Evolutionary conservation across 2,888 invertebrate genomes (phyloP), one percentile per base, ranked within the genome.

Genomic region (Agrotis ipsilon): DNA sequence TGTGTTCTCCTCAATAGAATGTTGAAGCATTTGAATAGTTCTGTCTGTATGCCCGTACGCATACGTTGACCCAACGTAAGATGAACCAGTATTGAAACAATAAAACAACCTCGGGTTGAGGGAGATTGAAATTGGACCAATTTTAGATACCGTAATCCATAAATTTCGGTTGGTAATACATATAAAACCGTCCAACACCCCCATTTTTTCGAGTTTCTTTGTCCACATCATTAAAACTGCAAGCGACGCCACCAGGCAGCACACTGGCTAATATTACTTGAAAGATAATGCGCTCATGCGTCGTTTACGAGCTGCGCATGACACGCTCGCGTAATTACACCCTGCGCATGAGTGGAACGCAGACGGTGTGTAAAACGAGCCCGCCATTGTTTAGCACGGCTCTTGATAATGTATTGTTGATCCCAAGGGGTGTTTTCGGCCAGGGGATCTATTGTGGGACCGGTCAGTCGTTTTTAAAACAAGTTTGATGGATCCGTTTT

Each of bases 281-380:
- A 71, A 71, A 77, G 80, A 83, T 83, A 84, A 84, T 75, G 68
- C 73, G 72, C 70, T 78, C 82, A 83, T 80, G 83, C 80, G 69
- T 86, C 78, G 78, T 84, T 83, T 82, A 81, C 81, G 75, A 80
- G 77, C 81, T 73, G 75, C 75, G 84, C 82, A 82, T 82, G 81
- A 83, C 86, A 86, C 75, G 86, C 86, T 81, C 78, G 79, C 72
- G 80, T 87, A 88, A 88, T 87, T 87, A 86, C 84, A 75, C 78
- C 76, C 76, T 84, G 86, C 85, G 86, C 82, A 68, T 67, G 88
- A 84, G 82, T 84, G 77, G 83, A 81, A 81, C 72, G 59, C 79
- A 72, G 75, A 58, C 77, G 80, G 82, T 81, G 79, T 75, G 80
- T 78, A 59, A 80, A 84, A 66, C 59, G 72, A 83, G 72, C 60